phyloP scores from a whole-genome alignment of 2,113 vertebrate genomes.

The Lepidothrix coronata region DNA sequence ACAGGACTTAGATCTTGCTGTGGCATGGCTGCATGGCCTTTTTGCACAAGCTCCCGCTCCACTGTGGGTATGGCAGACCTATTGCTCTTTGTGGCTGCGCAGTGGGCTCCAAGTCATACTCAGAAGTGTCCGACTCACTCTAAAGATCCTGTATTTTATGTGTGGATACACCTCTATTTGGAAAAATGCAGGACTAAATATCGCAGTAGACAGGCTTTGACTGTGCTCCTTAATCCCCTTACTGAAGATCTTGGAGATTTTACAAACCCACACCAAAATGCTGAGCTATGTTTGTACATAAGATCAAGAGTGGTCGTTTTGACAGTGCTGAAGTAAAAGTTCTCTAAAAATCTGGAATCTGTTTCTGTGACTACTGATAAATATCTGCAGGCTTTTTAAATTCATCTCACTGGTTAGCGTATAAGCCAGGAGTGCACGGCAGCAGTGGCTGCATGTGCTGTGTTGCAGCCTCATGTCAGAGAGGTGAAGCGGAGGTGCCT shows the following conservation, averaged over 20 bases:
- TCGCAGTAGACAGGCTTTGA: background rate
- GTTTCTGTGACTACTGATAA: background rate
- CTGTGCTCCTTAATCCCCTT: background rate
- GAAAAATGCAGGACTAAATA: background rate
- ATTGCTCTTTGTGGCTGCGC: background rate
- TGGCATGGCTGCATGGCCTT: background rate
- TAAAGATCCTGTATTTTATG: background rate
- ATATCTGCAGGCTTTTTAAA: background rate
- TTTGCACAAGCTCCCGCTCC: background rate
- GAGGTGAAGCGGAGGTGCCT: background rate
- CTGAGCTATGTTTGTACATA: background rate
- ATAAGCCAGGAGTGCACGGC: fast-evolving
- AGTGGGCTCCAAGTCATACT: background rate
- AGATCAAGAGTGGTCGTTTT: background rate
- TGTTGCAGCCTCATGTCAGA: fast-evolving
- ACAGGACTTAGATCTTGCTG: background rate
- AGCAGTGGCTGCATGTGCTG: background rate
- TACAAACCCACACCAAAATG: background rate
- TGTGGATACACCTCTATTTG: background rate
- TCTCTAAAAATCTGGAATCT: background rate
- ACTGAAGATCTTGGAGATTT: background rate
- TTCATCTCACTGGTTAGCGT: background rate
- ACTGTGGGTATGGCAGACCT: background rate
- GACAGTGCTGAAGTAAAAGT: background rate
- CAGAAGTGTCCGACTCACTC: background rate